Evolutionary conservation across 2,113 vertebrate species (phyloP).

Genomic region (Hucho hucho): DNA sequence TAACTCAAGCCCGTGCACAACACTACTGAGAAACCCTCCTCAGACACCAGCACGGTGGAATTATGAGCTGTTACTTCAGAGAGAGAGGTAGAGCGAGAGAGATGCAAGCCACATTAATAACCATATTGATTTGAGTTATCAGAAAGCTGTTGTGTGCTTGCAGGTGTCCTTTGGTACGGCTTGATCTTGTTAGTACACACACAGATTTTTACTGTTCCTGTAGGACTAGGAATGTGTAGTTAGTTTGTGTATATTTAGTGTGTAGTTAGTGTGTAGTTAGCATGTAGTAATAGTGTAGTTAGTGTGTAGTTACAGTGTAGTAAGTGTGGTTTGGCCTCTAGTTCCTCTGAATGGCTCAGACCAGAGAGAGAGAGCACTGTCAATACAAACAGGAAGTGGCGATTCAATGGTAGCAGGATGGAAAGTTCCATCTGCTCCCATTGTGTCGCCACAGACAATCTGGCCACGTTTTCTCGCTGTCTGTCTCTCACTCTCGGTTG

Average conservation of each 20-base stretch:
- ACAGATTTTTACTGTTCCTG: too few relatives aligned
- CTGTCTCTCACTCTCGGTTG: neutral
- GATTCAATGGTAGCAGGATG: conserved; percentile 83
- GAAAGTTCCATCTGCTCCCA: conserved; percentile 73
- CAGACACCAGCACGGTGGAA: neutral
- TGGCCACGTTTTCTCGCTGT: conserved; percentile 22
- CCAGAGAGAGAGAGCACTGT: neutral
- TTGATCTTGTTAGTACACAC: too few relatives aligned
- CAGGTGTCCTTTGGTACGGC: too few relatives aligned
- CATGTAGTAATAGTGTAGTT: too few relatives aligned
- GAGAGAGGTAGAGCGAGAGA: neutral
- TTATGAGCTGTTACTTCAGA: neutral
- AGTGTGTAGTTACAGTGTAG: too few relatives aligned
- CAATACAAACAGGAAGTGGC: conserved; percentile 78
- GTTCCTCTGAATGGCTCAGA: neutral
- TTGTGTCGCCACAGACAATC: conserved; percentile 42
- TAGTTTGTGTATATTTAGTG: too few relatives aligned
- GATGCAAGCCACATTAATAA: too few relatives aligned
- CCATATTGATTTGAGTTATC: too few relatives aligned
- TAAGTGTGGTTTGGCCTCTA: neutral
- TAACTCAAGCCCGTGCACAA: conserved; percentile 61
- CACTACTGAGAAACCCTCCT: conserved; percentile 38
- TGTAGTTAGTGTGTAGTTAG: too few relatives aligned
- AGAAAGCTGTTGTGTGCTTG: too few relatives aligned
- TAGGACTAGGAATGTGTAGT: too few relatives aligned